These are phyloP conservation scores for Siphamia tubifer DNA, from an alignment of 2,113 vertebrate genomes.

Conservation along the genomic window DNA sequence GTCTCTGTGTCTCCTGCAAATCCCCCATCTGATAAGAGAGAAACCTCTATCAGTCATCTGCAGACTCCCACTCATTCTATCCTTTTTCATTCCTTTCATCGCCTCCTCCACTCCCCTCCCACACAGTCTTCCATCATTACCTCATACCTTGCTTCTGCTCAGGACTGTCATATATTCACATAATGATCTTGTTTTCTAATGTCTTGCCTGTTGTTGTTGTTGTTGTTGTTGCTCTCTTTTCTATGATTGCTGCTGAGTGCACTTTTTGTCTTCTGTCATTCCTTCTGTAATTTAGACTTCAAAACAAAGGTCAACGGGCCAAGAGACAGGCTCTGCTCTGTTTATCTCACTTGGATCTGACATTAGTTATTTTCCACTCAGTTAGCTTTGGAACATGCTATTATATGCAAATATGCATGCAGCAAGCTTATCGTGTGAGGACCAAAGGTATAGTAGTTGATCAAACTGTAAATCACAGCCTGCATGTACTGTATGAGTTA, in stretches of 20 bases:
- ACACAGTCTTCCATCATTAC: conserved; percentile 49
- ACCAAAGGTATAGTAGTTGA: too few species aligned
- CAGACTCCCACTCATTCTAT: conserved; percentile 44
- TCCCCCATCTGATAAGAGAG: conserved; percentile 62
- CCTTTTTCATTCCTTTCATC: conserved; percentile 42
- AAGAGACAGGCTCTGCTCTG: too few species aligned
- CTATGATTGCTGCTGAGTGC: not conserved
- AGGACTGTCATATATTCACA: conserved; percentile 32
- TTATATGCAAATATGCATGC: too few species aligned
- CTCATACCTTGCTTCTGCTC: conserved; percentile 34
- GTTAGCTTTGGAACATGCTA: too few species aligned
- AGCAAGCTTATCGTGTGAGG: too few species aligned
- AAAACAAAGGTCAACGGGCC: not conserved
- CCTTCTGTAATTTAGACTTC: not conserved
- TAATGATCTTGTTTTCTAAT: conserved; percentile 7
- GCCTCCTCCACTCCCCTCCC: conserved; percentile 47
- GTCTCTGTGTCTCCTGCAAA: conserved; percentile 55
- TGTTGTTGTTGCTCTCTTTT: not conserved
- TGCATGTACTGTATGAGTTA: too few species aligned
- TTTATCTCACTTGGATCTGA: too few species aligned
- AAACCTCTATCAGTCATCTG: conserved; percentile 51
- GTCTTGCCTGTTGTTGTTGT: too few species aligned
- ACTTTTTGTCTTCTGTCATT: not conserved
- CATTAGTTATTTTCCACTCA: too few species aligned
- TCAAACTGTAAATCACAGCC: too few species aligned